These are phyloP conservation scores for Antechinus stuartii DNA, from an alignment of 2,113 vertebrate genomes.

Conservation along the genomic window DNA sequence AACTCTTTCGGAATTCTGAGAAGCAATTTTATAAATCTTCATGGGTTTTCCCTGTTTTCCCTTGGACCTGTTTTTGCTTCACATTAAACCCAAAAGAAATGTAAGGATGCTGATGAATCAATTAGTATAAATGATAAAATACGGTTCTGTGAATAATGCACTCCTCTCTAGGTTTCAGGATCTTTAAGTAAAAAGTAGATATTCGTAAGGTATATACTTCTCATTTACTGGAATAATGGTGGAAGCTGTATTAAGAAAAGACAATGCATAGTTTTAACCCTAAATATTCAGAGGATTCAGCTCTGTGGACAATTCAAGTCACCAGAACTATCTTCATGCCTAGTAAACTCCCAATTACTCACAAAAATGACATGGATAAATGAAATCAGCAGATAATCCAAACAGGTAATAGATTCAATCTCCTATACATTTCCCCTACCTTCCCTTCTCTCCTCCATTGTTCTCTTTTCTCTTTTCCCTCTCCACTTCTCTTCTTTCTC, in stretches of 20 bases:
- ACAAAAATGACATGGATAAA: neutral
- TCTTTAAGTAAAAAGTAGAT: slow-evolving; percentile 21
- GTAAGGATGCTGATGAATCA: slow-evolving; percentile 25
- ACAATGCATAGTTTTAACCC: neutral
- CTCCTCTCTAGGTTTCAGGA: neutral
- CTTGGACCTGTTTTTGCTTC: slow-evolving; percentile 17
- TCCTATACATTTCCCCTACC: neutral
- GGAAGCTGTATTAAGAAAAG: neutral
- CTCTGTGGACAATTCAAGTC: neutral
- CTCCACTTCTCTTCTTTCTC: too few species aligned
- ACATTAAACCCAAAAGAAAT: slow-evolving; percentile 23
- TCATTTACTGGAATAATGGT: neutral
- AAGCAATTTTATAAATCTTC: slow-evolving; percentile 52
- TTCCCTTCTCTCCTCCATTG: neutral
- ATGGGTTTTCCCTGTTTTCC: slow-evolving; percentile 22
- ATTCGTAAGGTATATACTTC: neutral
- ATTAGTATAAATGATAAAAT: slow-evolving; percentile 40
- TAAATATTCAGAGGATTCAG: neutral
- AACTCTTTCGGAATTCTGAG: slow-evolving; percentile 28
- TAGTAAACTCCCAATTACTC: neutral
- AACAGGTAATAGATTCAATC: neutral
- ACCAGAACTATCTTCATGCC: neutral
- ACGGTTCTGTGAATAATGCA: neutral
- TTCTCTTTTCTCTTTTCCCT: neutral
- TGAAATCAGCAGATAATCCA: neutral